These are phyloP conservation scores for Bilobella aurantiaca DNA, from an alignment of 1,140 invertebrate species.

Conservation along the genomic window DNA sequence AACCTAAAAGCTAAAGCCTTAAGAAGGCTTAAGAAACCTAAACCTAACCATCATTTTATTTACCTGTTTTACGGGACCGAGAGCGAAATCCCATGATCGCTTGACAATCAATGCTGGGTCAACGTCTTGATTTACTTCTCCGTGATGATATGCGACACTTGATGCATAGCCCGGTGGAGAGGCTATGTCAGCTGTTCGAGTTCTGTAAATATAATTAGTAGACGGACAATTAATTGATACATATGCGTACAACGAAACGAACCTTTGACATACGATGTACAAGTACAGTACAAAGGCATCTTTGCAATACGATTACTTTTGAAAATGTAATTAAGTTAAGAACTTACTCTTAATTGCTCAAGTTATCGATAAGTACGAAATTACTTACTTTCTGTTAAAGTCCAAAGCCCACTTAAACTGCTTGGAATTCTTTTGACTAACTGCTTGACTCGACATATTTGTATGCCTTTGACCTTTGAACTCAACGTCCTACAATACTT, in stretches of 20 bases:
- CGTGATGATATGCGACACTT: slow-evolving; percentile 55
- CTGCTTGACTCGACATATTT: background rate
- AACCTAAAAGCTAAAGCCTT: no score
- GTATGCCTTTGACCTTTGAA: background rate
- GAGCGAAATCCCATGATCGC: slow-evolving; percentile 94
- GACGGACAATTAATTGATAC: no score
- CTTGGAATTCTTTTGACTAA: slow-evolving; percentile 17
- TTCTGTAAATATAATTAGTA: slow-evolving; percentile 6
- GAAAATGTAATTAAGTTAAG: no score
- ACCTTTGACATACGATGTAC: no score
- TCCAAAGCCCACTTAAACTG: slow-evolving; percentile 37
- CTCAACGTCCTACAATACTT: background rate
- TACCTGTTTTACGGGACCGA: slow-evolving; percentile 82
- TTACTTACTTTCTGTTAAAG: slow-evolving; percentile 32
- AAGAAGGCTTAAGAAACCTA: no score
- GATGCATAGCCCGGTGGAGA: slow-evolving; percentile 74
- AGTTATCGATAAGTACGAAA: no score
- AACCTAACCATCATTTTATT: background rate
- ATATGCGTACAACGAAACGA: no score
- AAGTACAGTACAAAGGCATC: no score
- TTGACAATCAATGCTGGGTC: slow-evolving; percentile 80
- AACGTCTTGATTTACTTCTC: slow-evolving; percentile 60
- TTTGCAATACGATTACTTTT: no score
- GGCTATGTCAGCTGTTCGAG: slow-evolving; percentile 45
- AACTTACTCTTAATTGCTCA: no score